These are phyloP conservation scores for Galeopterus variegatus DNA, from an alignment of 2,113 vertebrate species.

Conservation along the genomic window DNA sequence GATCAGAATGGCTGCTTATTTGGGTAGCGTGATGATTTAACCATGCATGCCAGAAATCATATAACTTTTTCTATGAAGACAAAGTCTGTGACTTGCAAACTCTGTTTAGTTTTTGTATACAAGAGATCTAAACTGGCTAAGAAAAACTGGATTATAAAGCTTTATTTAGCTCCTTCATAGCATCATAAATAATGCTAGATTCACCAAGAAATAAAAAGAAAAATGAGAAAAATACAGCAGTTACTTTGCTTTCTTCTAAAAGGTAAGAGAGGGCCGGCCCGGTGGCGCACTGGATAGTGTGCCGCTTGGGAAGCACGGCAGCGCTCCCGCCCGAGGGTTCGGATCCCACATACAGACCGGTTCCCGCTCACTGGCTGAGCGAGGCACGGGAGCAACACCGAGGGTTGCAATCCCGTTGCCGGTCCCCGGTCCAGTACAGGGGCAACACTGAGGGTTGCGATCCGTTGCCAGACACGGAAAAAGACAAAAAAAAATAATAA, in stretches of 20 bases:
- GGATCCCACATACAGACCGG: too few relatives aligned
- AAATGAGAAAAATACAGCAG: neutral
- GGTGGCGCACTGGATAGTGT: too few relatives aligned
- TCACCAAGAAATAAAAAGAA: neutral
- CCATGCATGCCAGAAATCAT: neutral
- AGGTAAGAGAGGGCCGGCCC: too few relatives aligned
- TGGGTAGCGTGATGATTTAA: neutral
- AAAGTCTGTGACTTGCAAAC: neutral
- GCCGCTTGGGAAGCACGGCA: too few relatives aligned
- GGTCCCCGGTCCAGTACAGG: too few relatives aligned
- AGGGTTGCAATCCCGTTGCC: too few relatives aligned
- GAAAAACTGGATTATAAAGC: neutral
- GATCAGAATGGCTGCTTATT: neutral
- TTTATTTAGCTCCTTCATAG: neutral
- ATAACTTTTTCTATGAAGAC: neutral
- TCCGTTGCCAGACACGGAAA: too few relatives aligned
- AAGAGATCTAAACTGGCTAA: neutral
- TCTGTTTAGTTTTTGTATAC: neutral
- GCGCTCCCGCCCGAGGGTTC: too few relatives aligned
- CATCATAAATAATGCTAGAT: neutral
- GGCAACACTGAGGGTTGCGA: too few relatives aligned
- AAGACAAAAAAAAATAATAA: too few relatives aligned
- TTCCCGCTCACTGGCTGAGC: too few relatives aligned
- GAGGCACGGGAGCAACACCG: too few relatives aligned
- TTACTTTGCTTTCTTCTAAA: slow-evolving; percentile 55